Conservation (phyloP, 2,113 vertebrate species). For the Drymodes brunneopygia region DNA sequence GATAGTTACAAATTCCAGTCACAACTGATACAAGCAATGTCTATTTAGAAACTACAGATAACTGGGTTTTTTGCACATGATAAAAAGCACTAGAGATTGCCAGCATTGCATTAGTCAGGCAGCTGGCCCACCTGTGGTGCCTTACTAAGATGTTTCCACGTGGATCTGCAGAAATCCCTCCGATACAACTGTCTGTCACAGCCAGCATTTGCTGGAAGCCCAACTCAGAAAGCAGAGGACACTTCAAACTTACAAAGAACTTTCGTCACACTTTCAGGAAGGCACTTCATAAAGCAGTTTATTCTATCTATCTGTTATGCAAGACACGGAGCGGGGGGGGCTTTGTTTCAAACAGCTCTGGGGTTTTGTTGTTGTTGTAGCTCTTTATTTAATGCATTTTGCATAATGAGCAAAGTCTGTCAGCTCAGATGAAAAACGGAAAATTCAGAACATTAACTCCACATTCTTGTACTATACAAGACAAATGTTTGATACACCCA, state of each 20-base stretch:
- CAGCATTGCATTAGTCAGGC: neutral
- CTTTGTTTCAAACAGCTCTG: neutral
- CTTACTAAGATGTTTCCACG: neutral
- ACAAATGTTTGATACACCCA: neutral
- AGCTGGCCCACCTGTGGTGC: neutral
- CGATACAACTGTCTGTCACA: neutral
- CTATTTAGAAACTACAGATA: neutral
- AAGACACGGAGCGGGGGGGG: fast-evolving
- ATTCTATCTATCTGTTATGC: neutral
- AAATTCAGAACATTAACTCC: neutral
- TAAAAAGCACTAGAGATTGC: neutral
- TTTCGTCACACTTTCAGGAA: neutral
- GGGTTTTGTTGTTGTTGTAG: neutral
- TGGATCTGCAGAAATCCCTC: neutral
- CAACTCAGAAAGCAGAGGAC: neutral
- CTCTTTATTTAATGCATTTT: neutral
- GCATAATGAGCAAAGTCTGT: neutral
- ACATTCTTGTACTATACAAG: neutral
- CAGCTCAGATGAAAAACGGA: neutral
- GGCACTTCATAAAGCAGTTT: neutral
- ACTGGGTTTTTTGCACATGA: neutral
- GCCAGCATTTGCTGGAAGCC: neutral
- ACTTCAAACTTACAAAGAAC: neutral
- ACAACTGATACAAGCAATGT: neutral
- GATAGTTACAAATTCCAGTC: neutral